Conservation (phyloP, 2,888 invertebrate genomes). For the Pyralis farinalis region DNA sequence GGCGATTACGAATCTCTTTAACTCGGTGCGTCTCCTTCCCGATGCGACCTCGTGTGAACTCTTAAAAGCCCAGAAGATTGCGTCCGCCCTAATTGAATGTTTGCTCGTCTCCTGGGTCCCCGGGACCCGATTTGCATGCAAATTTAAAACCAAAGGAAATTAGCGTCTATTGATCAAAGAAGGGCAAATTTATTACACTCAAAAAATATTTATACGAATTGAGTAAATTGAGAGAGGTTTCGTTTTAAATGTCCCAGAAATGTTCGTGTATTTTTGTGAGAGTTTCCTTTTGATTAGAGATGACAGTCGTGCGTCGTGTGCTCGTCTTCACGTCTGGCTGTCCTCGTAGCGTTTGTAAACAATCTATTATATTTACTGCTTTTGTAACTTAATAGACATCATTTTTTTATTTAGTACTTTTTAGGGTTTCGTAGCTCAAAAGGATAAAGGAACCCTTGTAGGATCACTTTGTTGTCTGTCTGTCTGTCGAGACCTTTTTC, state of each 20-base stretch:
- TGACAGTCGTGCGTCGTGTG: no score
- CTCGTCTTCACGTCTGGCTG: no score
- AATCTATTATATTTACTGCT: no score
- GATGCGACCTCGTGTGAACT: conserved; percentile 11
- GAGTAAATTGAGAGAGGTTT: background rate
- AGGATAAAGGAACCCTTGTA: no score
- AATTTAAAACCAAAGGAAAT: conserved; percentile 15
- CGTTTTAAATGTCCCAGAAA: background rate
- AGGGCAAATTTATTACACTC: conserved; percentile 10
- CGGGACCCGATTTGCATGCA: conserved; percentile 18
- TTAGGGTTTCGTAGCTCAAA: no score
- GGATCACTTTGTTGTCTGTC: no score
- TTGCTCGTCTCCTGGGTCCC: conserved; percentile 20
- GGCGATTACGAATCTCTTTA: no score
- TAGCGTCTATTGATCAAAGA: conserved; percentile 15
- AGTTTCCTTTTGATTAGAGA: conserved; percentile 20
- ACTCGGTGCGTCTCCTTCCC: no score
- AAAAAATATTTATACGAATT: conserved; percentile 10
- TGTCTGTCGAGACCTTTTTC: no score
- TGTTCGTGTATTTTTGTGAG: conserved; percentile 9
- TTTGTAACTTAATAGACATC: no score
- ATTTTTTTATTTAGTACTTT: no score
- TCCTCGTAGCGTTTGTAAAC: no score
- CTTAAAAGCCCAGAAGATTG: conserved; percentile 13
- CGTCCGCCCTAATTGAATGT: conserved; percentile 38